Evolutionary conservation across 2,797 vertebrate species (phyloP).

Genomic region (Fratercula arctica): DNA sequence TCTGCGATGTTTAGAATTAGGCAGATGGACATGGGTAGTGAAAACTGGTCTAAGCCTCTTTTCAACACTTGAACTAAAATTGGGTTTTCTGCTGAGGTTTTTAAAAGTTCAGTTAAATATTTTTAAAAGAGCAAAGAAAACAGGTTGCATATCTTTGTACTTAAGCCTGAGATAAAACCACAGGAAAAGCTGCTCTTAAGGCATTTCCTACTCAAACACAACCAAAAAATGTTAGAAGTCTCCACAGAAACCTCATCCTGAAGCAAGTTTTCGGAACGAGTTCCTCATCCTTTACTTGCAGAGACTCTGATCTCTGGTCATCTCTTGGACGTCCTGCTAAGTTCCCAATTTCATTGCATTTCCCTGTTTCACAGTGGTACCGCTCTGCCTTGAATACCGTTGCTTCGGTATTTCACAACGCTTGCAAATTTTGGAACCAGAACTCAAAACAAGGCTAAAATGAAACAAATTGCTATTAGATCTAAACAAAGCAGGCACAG

Average conservation of each 20-base stretch:
- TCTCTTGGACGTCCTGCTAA: not conserved
- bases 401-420: not conserved
- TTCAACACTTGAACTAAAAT: not conserved
- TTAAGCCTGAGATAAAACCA: constrained; percentile 42
- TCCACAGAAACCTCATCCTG: constrained; percentile 28
- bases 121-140: constrained; percentile 21
- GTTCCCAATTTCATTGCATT: not conserved
- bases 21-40: not conserved
- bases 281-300: not conserved
- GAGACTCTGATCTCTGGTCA: not conserved
- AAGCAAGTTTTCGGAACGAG: not conserved
- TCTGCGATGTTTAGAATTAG: not conserved
- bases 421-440: not conserved
- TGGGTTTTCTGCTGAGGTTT: not conserved
- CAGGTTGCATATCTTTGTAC: not conserved
- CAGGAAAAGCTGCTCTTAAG: constrained; percentile 47
- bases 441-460: not conserved
- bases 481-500: not conserved
- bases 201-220: constrained; percentile 29
- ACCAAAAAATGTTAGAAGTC: not conserved
- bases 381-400: not conserved
- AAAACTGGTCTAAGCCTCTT: constrained; percentile 5
- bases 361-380: not conserved
- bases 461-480: not conserved
- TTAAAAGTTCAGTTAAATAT: constrained; percentile 1